Evolutionary conservation across 2,113 vertebrate genomes (phyloP), one percentile per base, ranked within the genome.

Genomic region (Hippoglossus stenolepis): DNA sequence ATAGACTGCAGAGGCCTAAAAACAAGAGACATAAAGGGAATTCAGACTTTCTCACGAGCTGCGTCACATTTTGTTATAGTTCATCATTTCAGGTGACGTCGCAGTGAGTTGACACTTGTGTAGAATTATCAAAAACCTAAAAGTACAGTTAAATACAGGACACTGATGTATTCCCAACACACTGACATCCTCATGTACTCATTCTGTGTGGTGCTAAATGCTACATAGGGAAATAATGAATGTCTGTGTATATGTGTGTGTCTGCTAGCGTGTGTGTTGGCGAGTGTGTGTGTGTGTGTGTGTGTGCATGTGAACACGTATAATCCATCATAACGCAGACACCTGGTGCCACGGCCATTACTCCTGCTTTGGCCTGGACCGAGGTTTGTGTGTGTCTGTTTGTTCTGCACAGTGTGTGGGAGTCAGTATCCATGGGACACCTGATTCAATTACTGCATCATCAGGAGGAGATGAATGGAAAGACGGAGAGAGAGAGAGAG

Each of bases 371-470:
- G 73, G 63, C 68, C 80, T 80, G 85, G 65, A 60, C 31, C 2
- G 18, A 65, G 61, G 51, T 54, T 5, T 53, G 49, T 54, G 51
- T 54, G 51, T 54, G 51, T 54, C 13, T 54, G 51, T 54, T 15
- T 51, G 47, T 51, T 51, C 17, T 51, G 47, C 47, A 18, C 47
- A 51, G 51, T 54, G 51, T 54, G 51, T 54, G 51, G 51, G 76
- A 75, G 87, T 57, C 24, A 4, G 85, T 88, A 75, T 85, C 83
- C 72, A 77, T 65, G 82, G 82, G 72, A 88, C 75, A 70, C 77
- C 77, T 88, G 80, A 91, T 91, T 91, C 84, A 87, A 88, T 91
- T 82, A 91, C 75, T 14, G 62, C 17, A 86, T 77, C 74, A 54
- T 77, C 84, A 83, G 24, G 45, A 47, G 21, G 73, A 79, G 51